Percentiles rank a stretch among this genome's conserved stretches.
phyloP scores from a whole-genome alignment of 2,888 invertebrate genomes.

The Lissocephala sabroskyi region DNA sequence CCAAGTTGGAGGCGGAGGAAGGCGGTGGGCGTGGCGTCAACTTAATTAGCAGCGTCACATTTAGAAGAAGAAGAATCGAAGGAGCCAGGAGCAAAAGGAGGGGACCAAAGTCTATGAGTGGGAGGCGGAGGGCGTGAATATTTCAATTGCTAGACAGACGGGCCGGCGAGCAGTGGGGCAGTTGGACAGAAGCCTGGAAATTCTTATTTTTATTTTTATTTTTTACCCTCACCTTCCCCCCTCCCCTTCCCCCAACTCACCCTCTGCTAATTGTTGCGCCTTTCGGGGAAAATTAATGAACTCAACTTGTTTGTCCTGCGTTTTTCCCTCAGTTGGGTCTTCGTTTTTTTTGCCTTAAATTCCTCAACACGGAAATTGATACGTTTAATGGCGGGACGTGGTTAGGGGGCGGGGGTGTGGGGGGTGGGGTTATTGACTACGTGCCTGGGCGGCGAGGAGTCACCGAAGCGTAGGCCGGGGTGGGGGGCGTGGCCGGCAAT shows the following conservation, averaged over 20 bases:
- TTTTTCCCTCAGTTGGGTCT: constrained; percentile 9
- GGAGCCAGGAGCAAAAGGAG: neutral
- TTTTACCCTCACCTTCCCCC: constrained; percentile 1
- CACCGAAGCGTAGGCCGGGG: neutral
- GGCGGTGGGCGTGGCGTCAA: too few relatives aligned
- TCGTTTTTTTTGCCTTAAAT: constrained; percentile 26
- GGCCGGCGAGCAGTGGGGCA: neutral
- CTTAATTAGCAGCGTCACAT: constrained; percentile 65
- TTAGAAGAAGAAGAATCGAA: constrained; percentile 19
- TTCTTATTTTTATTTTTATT: constrained; percentile 35
- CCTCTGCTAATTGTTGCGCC: constrained; percentile 64
- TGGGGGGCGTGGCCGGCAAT: constrained; percentile 27
- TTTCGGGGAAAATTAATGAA: constrained; percentile 63
- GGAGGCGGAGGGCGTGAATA: too few relatives aligned
- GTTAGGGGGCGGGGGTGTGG: neutral
- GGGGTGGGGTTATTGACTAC: constrained; percentile 4
- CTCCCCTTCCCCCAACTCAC: constrained; percentile 28
- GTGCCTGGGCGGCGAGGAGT: too few relatives aligned
- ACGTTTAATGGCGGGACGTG: constrained; percentile 32
- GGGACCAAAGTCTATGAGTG: too few relatives aligned
- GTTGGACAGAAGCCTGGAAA: too few relatives aligned
- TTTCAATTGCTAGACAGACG: too few relatives aligned
- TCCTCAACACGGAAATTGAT: constrained; percentile 61
- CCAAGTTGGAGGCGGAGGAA: too few relatives aligned
- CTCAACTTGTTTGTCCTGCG: constrained; percentile 27